Evolutionary conservation across 2,888 invertebrate genomes (phyloP), one percentile per base, ranked within the genome.

Genomic region (Drosophila hawaiiensis): DNA sequence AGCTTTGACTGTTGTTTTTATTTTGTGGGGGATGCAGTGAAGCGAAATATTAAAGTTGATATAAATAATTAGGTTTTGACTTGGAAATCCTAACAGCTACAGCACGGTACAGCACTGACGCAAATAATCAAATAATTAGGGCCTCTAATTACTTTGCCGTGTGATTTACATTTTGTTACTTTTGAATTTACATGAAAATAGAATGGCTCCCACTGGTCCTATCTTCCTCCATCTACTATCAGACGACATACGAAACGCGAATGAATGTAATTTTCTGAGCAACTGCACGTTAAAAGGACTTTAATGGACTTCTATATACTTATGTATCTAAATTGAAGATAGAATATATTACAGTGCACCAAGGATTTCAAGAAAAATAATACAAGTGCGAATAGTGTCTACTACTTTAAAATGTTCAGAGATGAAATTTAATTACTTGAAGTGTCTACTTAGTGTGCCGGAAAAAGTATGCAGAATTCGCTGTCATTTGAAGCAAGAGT

Each of bases 1-100:
- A 69, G 67, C 83, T 90, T 73, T 91, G 92, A 74, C 93, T 92
- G 78, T 79, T 43, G 4, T 28, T 28, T 29, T 10, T 12, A 16
- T 52, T n/a, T 37, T 10, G n/a, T 16, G 10, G 5, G n/a, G 25
- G 16, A 47, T 67, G 76, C 90, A 90, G 76, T 84, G 73, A 81
- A 76, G 79, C 84, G 83, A 75, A 84, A 85, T 87, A 91, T 89
- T 82, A 76, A 68, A 60, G 75, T 78, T 71, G 39, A 68, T 69
- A 74, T 78, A 79, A 82, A 76, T 78, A 79, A 78, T 82, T 78
- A 73, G 70, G 53, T 63, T 73, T 71, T 72, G 56, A 63, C 53
- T 58, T 59, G 31, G 39, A 52, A 55, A 76, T 56, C 41, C 62
- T 1, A 25, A 25, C n/a, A 71, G 70, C 37, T 50, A 22, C 1